A percentile compares a stretch with the other conserved stretches of the same genome.
Evolutionary conservation across 2,797 vertebrate species (phyloP).

Genomic region (Myotis vivesi): DNA sequence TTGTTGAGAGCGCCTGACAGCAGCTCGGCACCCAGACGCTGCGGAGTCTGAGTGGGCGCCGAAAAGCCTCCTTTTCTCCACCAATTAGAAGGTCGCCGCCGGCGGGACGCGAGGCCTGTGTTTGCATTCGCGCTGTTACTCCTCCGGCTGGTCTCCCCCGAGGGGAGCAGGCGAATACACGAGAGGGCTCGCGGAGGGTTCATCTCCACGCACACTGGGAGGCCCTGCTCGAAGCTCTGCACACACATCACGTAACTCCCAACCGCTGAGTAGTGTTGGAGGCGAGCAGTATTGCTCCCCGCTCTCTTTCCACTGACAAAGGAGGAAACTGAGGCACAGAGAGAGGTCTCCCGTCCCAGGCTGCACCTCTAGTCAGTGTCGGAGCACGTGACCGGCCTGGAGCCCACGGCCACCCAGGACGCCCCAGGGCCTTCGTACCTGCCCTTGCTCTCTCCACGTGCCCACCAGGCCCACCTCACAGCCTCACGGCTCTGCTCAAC

Average conservation of each 20-base stretch:
- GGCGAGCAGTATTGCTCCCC: fast-evolving
- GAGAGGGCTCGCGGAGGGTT: fast-evolving
- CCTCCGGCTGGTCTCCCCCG: not conserved
- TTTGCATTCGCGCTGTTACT: not conserved
- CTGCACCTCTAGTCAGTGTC: not conserved
- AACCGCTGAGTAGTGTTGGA: not conserved
- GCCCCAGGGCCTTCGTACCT: not conserved
- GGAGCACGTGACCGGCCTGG: not conserved
- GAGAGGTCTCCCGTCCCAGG: not conserved
- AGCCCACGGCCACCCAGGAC: not conserved
- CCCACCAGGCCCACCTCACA: not conserved
- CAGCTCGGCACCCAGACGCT: not conserved
- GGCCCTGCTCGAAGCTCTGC: not conserved
- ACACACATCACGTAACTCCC: not conserved
- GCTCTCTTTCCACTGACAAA: not conserved
- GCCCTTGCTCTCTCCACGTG: not conserved
- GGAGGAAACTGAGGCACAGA: not conserved
- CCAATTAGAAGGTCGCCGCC: not conserved
- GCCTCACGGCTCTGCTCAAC: not conserved
- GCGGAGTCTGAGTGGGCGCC: not conserved
- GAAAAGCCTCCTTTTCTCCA: not conserved
- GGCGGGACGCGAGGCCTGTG: fast-evolving
- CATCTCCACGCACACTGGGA: not conserved
- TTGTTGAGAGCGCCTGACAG: not conserved
- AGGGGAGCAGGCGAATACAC: fast-evolving